phyloP scores from a whole-genome alignment of 2,113 vertebrate species.

The Glaucidium brasilianum region DNA sequence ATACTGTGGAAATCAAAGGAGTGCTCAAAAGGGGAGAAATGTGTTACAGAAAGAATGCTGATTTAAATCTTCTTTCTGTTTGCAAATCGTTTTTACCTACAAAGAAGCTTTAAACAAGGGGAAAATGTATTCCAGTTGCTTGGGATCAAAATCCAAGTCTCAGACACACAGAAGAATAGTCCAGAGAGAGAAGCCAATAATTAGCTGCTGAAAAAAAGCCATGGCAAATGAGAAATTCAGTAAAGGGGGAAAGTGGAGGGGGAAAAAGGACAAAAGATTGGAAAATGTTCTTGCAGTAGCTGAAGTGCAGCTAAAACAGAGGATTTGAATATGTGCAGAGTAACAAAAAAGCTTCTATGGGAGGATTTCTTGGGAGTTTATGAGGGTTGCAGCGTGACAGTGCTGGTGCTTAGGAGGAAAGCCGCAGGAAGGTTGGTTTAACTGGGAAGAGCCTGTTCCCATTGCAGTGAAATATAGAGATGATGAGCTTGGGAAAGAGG shows the following conservation, averaged over 20 bases:
- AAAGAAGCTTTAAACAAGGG: not conserved
- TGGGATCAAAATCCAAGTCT: constrained; percentile 1
- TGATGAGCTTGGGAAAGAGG: not conserved
- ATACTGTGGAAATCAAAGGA: not conserved
- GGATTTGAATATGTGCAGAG: not conserved
- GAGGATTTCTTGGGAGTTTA: not conserved
- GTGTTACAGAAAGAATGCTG: not conserved
- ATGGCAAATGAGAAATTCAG: not conserved
- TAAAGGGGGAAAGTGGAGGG: not conserved
- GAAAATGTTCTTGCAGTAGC: not conserved
- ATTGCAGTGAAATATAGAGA: not conserved
- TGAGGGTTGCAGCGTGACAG: not conserved
- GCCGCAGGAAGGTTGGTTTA: not conserved
- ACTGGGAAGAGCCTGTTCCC: not conserved
- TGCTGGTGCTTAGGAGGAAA: not conserved
- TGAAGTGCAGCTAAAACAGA: not conserved
- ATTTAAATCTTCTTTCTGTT: not conserved
- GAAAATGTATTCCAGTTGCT: not conserved
- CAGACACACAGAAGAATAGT: not conserved
- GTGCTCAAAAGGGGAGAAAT: not conserved
- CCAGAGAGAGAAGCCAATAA: not conserved
- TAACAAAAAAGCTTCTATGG: not conserved
- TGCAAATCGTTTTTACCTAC: not conserved
- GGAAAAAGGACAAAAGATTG: not conserved
- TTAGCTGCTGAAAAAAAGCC: not conserved